Conservation (phyloP, 2,888 invertebrate species). For the Pteria penguin region DNA sequence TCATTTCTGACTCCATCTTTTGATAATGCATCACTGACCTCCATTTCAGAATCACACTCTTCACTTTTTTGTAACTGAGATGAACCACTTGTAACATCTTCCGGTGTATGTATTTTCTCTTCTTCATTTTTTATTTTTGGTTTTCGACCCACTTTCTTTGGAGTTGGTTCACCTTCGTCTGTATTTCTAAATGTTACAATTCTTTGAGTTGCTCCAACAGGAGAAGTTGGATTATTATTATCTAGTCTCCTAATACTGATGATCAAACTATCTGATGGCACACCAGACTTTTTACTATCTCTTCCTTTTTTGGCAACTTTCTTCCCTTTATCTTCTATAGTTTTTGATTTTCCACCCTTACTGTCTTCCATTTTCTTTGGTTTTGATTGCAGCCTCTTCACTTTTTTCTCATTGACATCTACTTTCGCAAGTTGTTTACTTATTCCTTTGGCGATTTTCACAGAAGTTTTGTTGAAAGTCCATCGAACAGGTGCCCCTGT, state of each 20-base stretch:
- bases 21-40: neutral
- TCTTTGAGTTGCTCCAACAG: conserved; percentile 9
- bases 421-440: conserved; percentile 32
- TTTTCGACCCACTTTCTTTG: neutral
- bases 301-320: conserved; percentile 31
- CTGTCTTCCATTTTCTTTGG: neutral
- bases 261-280: conserved; percentile 12
- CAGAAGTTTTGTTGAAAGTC: conserved; percentile 39
- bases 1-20: conserved; percentile 18
- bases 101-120: neutral
- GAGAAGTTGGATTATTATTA: neutral
- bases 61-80: neutral
- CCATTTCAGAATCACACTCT: neutral
- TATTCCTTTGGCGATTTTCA: conserved; percentile 37
- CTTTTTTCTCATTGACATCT: neutral
- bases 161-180: neutral
- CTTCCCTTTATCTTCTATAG: conserved; percentile 30
- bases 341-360: neutral
- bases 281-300: conserved; percentile 4
- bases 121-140: neutral
- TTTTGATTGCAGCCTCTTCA: conserved; percentile 10
- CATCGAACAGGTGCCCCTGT: conserved; percentile 51
- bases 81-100: too few relatives aligned
- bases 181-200: conserved; percentile 14
- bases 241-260: conserved; percentile 21